Evolutionary conservation across 2,888 invertebrate genomes (phyloP), one percentile per base, ranked within the genome.

Genomic region (Creontiades dilutus): DNA sequence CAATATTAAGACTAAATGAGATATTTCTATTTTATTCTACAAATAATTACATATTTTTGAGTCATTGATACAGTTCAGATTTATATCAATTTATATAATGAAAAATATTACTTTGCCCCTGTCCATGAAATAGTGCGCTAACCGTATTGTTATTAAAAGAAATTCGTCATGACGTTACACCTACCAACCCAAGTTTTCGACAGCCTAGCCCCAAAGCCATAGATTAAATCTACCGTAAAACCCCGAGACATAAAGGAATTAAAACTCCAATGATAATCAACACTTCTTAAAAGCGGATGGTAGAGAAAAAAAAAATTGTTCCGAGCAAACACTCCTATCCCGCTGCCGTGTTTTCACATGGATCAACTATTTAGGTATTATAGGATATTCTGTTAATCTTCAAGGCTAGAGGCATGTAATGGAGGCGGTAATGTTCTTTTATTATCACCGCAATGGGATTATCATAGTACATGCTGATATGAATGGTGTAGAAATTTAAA

Each of bases 361-460:
- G 84, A 84, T 84, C 84, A 84, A 84, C 84, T 84, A 55, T 84
- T 84, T 28, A 28, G 57, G 84, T 84, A 57, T 84, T 84, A 84
- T 84, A 57, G 84, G 84, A 84, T 84, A 84, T 57, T 28, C 14
- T 84, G 28, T 27, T 84, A 57, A 84, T 84, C 84, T 57, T 27
- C 28, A 37, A 52, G 48, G 57, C 55, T 52, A 57, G 27, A 57
- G 27, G 16, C 37, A 84, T 57, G 84, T 84, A 84, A 84, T 57
- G 78, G 78, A 57, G 57, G 81, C 76, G 28, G n/a, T 9, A 61
- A 61, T n/a, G 46, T 78, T 19, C 14, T 78, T 23, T 78, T 78
- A n/a, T 78, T 78, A 28, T 28, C 78, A 46, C 12, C 27, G 27
- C 28, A 78, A n/a, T 16, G 16, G 78, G 78, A 78, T 78, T 78